Conservation (phyloP, 2,797 vertebrate genomes). For the Sparidentex hasta region DNA sequence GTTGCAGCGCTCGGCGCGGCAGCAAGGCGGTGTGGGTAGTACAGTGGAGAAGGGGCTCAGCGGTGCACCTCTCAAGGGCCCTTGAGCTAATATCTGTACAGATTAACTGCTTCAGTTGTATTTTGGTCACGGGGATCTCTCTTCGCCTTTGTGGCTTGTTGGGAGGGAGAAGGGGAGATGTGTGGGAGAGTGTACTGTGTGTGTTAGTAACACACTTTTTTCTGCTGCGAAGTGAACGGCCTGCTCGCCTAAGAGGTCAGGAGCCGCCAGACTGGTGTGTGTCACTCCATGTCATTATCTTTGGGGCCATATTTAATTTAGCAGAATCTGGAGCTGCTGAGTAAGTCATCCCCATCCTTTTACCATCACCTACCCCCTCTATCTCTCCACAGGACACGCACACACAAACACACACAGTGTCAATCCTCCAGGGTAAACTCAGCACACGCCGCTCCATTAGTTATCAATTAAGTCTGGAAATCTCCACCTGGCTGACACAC, state of each 20-base stretch:
- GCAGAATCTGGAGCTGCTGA: constrained; percentile 79
- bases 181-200: constrained; percentile 44
- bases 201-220: constrained; percentile 54
- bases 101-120: constrained; percentile 88
- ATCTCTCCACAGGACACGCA: constrained; percentile 64
- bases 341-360: constrained; percentile 75
- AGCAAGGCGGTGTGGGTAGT: constrained; percentile 74
- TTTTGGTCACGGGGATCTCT: constrained; percentile 84
- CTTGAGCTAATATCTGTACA: constrained; percentile 87
- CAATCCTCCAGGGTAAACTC: constrained; percentile 84
- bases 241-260: constrained; percentile 65
- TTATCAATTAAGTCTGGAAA: constrained; percentile 89
- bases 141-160: constrained; percentile 80
- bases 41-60: constrained; percentile 77
- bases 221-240: constrained; percentile 45
- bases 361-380: constrained; percentile 54
- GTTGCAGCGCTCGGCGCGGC: constrained; percentile 53
- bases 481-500: constrained; percentile 84
- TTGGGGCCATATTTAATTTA: constrained; percentile 81
- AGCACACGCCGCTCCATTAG: constrained; percentile 88
- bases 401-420: constrained; percentile 52
- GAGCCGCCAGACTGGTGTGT: constrained; percentile 60
- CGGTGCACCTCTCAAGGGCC: constrained; percentile 81
- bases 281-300: constrained; percentile 82
- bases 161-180: constrained; percentile 63